Percentiles rank a stretch among this genome's conserved stretches.
Conservation (phyloP, 2,797 vertebrate species). For the Phylloscopus collybita region DNA sequence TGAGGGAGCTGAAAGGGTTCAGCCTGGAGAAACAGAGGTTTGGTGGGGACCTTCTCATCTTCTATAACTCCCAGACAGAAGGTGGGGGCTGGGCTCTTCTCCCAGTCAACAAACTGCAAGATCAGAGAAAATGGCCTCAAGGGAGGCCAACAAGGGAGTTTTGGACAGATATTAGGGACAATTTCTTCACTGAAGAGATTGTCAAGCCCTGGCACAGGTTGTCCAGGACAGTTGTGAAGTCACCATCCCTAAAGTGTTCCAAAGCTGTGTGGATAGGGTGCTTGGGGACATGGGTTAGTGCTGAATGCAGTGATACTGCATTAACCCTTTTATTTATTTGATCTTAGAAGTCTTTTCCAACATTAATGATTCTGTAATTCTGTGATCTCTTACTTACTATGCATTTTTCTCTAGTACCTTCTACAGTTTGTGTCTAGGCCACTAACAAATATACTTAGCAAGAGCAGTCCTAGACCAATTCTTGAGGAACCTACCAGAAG, state of each 20-base stretch:
- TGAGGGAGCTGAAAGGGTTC: background rate
- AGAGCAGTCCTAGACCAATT: background rate
- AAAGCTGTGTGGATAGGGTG: background rate
- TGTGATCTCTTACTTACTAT: background rate
- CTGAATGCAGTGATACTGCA: background rate
- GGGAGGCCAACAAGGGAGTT: background rate
- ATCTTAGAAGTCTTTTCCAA: background rate
- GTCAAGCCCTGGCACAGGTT: background rate
- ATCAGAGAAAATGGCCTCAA: background rate
- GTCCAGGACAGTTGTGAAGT: background rate
- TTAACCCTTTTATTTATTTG: background rate
- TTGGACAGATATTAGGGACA: background rate
- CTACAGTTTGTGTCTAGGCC: background rate
- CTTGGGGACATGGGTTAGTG: background rate
- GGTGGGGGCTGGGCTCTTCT: background rate
- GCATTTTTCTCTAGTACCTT: background rate
- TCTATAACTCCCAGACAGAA: background rate
- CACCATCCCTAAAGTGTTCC: background rate
- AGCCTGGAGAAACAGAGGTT: background rate
- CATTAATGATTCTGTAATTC: background rate
- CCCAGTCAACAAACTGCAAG: background rate
- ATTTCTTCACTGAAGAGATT: background rate
- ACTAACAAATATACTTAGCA: background rate
- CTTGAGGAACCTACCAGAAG: background rate
- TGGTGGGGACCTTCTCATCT: background rate